Base-by-base conservation (phyloP, 92 coral and sea anemone species). In the Porites lobata region DNA sequence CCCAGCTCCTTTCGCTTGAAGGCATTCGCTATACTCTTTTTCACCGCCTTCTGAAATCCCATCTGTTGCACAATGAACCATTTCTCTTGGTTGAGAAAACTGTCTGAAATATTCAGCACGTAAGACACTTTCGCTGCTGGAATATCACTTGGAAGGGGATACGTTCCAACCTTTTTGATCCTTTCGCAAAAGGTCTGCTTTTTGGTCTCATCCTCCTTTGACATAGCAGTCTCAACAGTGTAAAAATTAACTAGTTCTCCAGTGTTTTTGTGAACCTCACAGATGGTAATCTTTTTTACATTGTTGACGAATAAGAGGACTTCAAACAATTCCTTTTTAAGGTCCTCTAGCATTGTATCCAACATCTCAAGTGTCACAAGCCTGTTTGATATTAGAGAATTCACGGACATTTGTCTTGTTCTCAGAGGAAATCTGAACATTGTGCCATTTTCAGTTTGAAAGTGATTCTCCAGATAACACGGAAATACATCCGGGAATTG, bases 391-490 rank as follows among this genome's bases (percentile, higher is more conserved):
- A 88, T 71, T 2, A 83, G 62, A 10, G 96, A 94, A 4, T 12
- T 74, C 14, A 69, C 4, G 1, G 94, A 88, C 90, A 87, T 88
- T 3, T 81, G 24, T 18, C 62, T 75, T 12, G 84, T 86, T 3
- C 96, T 86, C 17, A 93, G 79, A 6, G 98, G 98, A 75, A 95
- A 90, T 64, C 98, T 87, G 73, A 95, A 95, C 96, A 95, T 90
- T 56, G 98, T 95, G 13, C 90, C 90, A n/a, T 85, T 76, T 58
- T 95, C 66, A 1, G 84, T 58, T 10, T 91, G 75, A 58, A 95
- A 92, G 53, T 86, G 91, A 22, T 94, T 82, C 17, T 83, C 96
- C 2, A 95, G 90, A 15, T 90, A 95, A 51, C 98, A 94, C 6
- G 91, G 88, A 5, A 92, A 89, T 18, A 91, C 94, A 82, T 94